A percentile compares a stretch with the other conserved stretches of the same genome.
These are phyloP conservation scores for Bombyx huttoni DNA, from an alignment of 2,888 invertebrate genomes.

Conservation along the genomic window DNA sequence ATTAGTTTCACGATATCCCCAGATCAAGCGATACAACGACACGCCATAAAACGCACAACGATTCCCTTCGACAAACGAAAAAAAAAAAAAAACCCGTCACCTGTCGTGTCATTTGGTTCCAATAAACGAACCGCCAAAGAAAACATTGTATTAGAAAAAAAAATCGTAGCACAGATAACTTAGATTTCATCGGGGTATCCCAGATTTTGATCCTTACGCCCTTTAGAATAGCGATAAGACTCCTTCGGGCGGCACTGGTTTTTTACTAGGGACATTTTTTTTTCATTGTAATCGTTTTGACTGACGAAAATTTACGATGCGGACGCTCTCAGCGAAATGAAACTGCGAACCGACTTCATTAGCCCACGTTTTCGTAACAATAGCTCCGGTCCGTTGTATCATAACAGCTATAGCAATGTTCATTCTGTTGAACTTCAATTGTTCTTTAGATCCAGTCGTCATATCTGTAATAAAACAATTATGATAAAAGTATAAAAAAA, in stretches of 20 bases:
- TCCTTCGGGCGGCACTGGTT: conserved; percentile 11
- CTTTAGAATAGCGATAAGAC: conserved; percentile 1
- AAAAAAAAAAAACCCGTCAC: conserved; percentile 48
- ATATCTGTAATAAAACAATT: too few relatives aligned
- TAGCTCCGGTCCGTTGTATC: conserved; percentile 35
- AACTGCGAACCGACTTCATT: conserved; percentile 57
- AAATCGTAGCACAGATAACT: conserved; percentile 14
- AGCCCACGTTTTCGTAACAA: conserved; percentile 44
- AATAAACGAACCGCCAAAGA: conserved; percentile 67
- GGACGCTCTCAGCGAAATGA: conserved; percentile 58
- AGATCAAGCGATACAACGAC: conserved; percentile 44
- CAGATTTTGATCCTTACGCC: conserved; percentile 13
- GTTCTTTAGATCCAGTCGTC: too few relatives aligned
- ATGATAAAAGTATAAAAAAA: too few relatives aligned
- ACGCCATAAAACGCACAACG: conserved; percentile 68
- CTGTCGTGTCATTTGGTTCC: conserved; percentile 72
- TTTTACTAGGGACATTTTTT: conserved; percentile 40
- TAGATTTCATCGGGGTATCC: background rate
- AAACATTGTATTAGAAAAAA: conserved; percentile 52
- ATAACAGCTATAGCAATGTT: conserved; percentile 27
- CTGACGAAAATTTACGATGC: conserved; percentile 68
- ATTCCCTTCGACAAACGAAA: conserved; percentile 39
- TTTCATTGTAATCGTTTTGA: conserved; percentile 52
- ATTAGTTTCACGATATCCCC: conserved; percentile 43
- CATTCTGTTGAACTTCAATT: too few relatives aligned